phyloP scores from a whole-genome alignment of 2,797 vertebrate genomes.

The Anabas testudineus region DNA sequence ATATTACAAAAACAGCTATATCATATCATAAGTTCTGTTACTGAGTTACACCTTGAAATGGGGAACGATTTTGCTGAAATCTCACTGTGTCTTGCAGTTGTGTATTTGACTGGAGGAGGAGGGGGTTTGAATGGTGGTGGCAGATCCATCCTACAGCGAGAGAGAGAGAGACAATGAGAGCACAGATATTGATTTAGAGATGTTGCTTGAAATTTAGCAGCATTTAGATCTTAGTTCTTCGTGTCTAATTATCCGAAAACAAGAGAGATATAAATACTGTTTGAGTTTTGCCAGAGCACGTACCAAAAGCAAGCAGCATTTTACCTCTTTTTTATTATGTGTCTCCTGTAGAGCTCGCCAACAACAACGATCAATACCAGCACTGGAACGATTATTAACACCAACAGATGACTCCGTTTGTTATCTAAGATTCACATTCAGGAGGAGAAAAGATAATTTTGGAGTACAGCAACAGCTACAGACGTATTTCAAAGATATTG shows the following conservation, averaged over 20 bases:
- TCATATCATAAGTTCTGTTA: conserved; percentile 1
- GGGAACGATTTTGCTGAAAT: conserved; percentile 27
- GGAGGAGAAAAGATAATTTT: conserved; percentile 12
- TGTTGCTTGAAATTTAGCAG: neutral
- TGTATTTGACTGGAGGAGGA: conserved; percentile 82
- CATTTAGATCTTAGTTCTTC: neutral
- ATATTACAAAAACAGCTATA: neutral
- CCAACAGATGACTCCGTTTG: conserved; percentile 13
- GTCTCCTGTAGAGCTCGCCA: conserved; percentile 62
- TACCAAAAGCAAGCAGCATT: conserved; percentile 8
- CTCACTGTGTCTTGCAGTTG: conserved; percentile 47
- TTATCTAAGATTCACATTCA: conserved; percentile 43
- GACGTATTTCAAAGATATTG: conserved; percentile 22
- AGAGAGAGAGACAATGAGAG: conserved; percentile 7
- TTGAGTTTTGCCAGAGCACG: neutral
- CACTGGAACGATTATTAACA: conserved; percentile 50
- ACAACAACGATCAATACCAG: conserved; percentile 54
- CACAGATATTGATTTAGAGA: conserved; percentile 17
- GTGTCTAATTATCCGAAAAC: conserved; percentile 1
- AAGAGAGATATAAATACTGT: neutral
- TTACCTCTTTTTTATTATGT: conserved; percentile 69
- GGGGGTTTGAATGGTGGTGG: conserved; percentile 84
- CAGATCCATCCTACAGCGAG: conserved; percentile 69
- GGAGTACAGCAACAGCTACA: conserved; percentile 8
- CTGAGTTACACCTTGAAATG: conserved; percentile 49